Conservation (phyloP, 2,113 vertebrate genomes). For the Sander vitreus region DNA sequence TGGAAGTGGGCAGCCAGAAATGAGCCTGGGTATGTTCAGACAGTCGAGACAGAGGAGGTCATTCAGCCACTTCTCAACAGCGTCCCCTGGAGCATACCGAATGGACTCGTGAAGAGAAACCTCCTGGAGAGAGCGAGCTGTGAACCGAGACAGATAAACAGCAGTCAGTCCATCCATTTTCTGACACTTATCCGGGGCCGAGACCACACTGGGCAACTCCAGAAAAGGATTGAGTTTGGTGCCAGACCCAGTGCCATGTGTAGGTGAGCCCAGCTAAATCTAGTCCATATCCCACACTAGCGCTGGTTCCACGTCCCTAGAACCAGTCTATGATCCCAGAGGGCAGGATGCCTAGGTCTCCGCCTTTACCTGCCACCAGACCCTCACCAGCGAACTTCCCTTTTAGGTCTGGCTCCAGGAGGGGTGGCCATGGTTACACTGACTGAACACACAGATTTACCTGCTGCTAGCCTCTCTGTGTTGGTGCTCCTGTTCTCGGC, state of each 20-base stretch:
- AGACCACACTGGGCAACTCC: too few species aligned
- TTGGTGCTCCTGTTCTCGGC: slow-evolving; percentile 91
- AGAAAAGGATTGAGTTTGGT: not conserved
- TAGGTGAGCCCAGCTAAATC: not conserved
- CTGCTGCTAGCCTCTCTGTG: slow-evolving; percentile 90
- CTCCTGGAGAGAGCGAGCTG: slow-evolving; percentile 92
- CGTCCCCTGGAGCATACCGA: slow-evolving; percentile 92
- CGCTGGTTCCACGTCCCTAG: too few species aligned
- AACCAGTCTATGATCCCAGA: not conserved
- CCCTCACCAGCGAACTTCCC: not conserved
- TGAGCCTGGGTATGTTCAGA: slow-evolving; percentile 92
- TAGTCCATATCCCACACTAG: too few species aligned
- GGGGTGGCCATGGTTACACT: not conserved
- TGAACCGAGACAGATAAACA: not conserved
- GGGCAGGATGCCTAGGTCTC: not conserved
- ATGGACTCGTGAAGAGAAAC: slow-evolving; percentile 96
- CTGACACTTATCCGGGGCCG: not conserved
- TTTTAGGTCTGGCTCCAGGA: not conserved
- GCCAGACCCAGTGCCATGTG: not conserved
- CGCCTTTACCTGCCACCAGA: too few species aligned
- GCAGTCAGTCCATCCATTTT: not conserved
- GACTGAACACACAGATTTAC: slow-evolving; percentile 68
- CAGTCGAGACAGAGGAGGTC: slow-evolving; percentile 97
- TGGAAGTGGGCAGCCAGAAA: slow-evolving; percentile 95
- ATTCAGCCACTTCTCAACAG: slow-evolving; percentile 96